Evolutionary conservation across 1,140 invertebrate genomes (phyloP), one percentile per base, ranked within the genome.

Genomic region (Drosophila obscura): DNA sequence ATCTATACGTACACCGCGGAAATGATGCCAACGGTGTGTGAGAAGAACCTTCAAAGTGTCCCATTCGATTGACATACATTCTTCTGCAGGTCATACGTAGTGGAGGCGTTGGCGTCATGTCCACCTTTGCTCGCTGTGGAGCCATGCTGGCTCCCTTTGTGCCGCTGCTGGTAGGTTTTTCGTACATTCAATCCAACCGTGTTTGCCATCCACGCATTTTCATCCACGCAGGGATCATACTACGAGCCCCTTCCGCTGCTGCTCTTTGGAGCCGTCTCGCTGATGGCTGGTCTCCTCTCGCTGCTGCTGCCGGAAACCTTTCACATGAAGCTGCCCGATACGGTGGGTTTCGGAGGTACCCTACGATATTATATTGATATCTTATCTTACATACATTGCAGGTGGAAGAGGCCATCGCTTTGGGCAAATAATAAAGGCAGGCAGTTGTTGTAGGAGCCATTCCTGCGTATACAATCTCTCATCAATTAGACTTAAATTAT

Each of bases 81-180:
- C 16, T 39, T 55, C 60, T 11, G 7, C 39, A 92, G 91, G 73
- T 92, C 4, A 91, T 92, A 66, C 91, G 93, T 28, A 94, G 93
- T 69, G 93, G 93, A 11, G 94, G 94, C 4, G 93, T 95, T 11
- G 94, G 94, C 2, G 82, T 93, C 4, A 93, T 94, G 65, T 94
- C 94, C 4, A 94, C 94, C 7, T 91, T 94, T 58, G 94, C 94
- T 0, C 80, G 94, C 24, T 85, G 94, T 60, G 94, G 94, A 4
- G 94, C 94, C 1, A 94, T 95, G 91, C 58, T 94, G 45, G 94
- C 94, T 28, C 94, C 94, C 75, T 94, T 95, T 92, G 92, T 94
- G 6, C 93, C 94, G 0, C 73, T 94, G 16, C 79, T 94, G 90
- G 94, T 94, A 83, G 85, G 80, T 88, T 28, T 9, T 16, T 1